Evolutionary conservation across 2,797 vertebrate genomes (phyloP).

Genomic region (Sebastes goodei): DNA sequence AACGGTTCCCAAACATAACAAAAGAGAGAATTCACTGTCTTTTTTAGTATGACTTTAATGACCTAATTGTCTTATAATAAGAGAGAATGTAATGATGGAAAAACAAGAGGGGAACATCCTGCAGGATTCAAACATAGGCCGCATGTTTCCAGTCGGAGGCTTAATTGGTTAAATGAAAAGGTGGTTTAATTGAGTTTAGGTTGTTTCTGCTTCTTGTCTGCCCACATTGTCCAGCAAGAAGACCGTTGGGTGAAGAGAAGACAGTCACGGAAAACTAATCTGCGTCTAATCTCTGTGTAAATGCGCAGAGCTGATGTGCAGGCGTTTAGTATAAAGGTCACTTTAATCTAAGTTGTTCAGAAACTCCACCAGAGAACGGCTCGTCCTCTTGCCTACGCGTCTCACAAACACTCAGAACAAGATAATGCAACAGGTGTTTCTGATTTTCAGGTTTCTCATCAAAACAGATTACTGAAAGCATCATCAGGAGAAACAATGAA

Average conservation of each 20-base stretch:
- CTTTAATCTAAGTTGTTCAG: neutral
- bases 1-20: neutral
- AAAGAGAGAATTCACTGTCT: neutral
- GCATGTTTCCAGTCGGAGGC: neutral
- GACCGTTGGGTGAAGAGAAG: neutral
- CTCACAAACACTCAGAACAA: neutral
- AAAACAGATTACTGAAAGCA: neutral
- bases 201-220: neutral
- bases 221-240: neutral
- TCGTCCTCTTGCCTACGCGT: neutral
- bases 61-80: neutral
- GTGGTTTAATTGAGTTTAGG: constrained; percentile 12
- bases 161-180: constrained; percentile 3
- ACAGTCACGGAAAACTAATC: neutral
- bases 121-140: neutral
- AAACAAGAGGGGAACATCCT: neutral
- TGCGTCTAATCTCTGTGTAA: neutral
- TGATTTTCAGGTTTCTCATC: neutral
- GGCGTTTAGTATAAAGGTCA: constrained; percentile 18
- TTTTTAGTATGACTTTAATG: neutral
- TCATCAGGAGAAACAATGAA: neutral
- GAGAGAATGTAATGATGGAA: neutral
- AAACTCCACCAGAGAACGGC: neutral
- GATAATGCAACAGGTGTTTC: neutral
- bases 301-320: neutral